These are phyloP conservation scores for Ophiodon elongatus DNA, from an alignment of 2,113 vertebrate species.

Conservation along the genomic window DNA sequence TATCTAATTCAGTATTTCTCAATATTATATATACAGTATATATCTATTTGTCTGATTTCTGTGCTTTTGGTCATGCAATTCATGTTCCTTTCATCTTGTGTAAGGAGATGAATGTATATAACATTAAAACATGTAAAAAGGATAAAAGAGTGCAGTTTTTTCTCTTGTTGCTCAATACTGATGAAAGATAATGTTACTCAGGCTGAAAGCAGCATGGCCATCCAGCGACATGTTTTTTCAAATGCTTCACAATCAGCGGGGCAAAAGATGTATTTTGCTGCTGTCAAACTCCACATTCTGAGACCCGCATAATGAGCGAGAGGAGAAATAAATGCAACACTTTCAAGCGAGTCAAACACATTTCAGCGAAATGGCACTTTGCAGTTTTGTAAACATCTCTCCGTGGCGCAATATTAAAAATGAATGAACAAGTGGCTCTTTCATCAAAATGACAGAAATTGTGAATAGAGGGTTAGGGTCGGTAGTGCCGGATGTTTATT, in stretches of 20 bases:
- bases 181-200: background rate
- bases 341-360: constrained; percentile 41
- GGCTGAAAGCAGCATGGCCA: background rate
- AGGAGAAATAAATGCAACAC: constrained; percentile 34
- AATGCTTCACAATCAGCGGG: constrained; percentile 4
- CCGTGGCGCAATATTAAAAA: constrained; percentile 37
- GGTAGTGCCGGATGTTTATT: constrained; percentile 16
- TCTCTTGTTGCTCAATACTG: background rate
- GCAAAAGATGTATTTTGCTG: constrained; percentile 24
- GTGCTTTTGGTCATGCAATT: background rate
- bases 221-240: constrained; percentile 8
- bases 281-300: constrained; percentile 14
- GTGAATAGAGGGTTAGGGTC: background rate
- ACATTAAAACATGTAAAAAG: background rate
- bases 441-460: constrained; percentile 23
- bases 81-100: background rate
- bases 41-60: background rate
- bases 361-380: constrained; percentile 22
- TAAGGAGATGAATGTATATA: background rate
- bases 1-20: too few species aligned
- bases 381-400: constrained; percentile 50
- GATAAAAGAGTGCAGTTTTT: background rate
- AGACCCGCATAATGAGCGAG: constrained; percentile 30
- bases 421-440: constrained; percentile 36
- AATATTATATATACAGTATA: background rate